Conservation (phyloP, 1,140 invertebrate genomes). For the Pseudomyrmex gracilis region DNA sequence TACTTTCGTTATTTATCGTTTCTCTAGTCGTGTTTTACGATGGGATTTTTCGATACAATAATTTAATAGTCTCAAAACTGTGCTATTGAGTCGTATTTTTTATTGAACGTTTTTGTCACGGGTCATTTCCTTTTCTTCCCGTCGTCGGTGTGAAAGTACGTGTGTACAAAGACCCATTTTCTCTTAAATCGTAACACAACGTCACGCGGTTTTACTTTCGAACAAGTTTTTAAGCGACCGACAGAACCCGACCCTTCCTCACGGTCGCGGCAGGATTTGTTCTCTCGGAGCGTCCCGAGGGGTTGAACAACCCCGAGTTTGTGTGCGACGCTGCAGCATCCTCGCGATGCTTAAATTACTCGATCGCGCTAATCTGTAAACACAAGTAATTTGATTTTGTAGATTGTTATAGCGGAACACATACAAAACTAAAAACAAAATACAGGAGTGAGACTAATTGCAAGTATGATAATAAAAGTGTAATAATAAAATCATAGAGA, state of each 20-base stretch:
- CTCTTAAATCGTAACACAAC: slow-evolving; percentile 34
- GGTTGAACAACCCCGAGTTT: slow-evolving; percentile 64
- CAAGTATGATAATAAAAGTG: neutral
- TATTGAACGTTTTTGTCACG: neutral
- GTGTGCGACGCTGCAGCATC: slow-evolving; percentile 41
- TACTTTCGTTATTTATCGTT: neutral
- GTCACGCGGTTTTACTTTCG: slow-evolving; percentile 51
- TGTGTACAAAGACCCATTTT: slow-evolving; percentile 5
- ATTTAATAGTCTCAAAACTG: slow-evolving; percentile 19
- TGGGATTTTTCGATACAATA: neutral
- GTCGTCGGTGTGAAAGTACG: slow-evolving; percentile 5
- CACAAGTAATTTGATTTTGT: neutral
- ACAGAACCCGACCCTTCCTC: slow-evolving; percentile 56
- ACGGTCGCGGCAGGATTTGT: slow-evolving; percentile 53
- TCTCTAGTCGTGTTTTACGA: neutral
- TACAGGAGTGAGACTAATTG: neutral
- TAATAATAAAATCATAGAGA: neutral
- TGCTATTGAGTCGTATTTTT: neutral
- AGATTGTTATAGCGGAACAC: neutral
- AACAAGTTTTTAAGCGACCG: slow-evolving; percentile 17
- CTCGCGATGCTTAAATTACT: slow-evolving; percentile 73
- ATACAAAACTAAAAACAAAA: neutral
- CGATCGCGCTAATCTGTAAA: slow-evolving; percentile 64
- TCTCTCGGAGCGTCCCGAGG: slow-evolving; percentile 49
- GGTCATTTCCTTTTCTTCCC: slow-evolving; percentile 17